Evolutionary conservation across 2,113 vertebrate genomes (phyloP), one percentile per base, ranked within the genome.

Genomic region (Excalfactoria chinensis): DNA sequence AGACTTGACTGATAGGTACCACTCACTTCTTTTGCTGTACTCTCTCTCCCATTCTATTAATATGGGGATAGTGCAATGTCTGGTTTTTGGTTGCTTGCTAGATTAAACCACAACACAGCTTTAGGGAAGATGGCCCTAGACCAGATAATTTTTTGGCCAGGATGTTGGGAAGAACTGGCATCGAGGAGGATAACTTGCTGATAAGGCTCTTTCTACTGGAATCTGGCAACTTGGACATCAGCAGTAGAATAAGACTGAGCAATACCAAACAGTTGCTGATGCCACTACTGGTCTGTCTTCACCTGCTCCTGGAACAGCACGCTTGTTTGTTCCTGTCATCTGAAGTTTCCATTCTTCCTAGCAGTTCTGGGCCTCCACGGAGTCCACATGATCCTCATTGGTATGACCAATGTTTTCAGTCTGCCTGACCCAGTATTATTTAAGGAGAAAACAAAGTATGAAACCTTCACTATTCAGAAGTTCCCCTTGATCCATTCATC

Each of bases 131-230:
- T 23, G 67, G 5, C 5, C 44, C 28, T 56, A 35, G 17, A 19
- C 23, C 6, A 71, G 19, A 16, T 55, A 9, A n/a, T n/a, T 17
- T 35, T 34, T 0, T 0, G 26, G 40, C 22, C 6, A 67, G 20
- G 55, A 40, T 71, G 9, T 41, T 18, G 26, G 58, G 44, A 68
- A 49, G 17, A 9, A 8, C 6, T 32, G 35, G 9, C 7, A 49
- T 4, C 3, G 8, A n/a, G 32, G 23, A 9, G 14, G 15, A 41
- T 17, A 6, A 41, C 40, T 76, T 32, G 2, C 20, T 58, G 8
- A 1, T 21, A 16, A 2, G 2, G 1, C 30, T 72, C n/a, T 9
- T 6, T 10, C 21, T 46, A 6, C 16, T 53, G 25, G 9, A 30
- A 37, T 71, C 18, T 56, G 14, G 15, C 4, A 75, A 32, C 16